These are phyloP conservation scores for Trematocara stigmaticum DNA, from an alignment of 2,113 vertebrate species.

Conservation along the genomic window DNA sequence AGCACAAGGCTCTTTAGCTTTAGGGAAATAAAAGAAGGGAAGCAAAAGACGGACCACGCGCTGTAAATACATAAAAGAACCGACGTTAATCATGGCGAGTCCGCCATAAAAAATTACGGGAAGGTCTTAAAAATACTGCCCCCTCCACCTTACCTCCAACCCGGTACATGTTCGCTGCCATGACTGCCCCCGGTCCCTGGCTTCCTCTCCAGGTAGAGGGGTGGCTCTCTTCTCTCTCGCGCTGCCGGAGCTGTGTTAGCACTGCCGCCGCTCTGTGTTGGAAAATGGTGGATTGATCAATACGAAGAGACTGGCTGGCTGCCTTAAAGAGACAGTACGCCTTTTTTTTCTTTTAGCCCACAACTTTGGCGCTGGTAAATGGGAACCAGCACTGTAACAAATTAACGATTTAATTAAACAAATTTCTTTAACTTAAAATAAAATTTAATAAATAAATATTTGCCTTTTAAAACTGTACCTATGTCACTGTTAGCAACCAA, in stretches of 20 bases:
- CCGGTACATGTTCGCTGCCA: slow-evolving; percentile 87
- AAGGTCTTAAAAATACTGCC: neutral
- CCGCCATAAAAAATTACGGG: slow-evolving; percentile 5
- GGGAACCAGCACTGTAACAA: too few relatives aligned
- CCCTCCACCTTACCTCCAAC: slow-evolving; percentile 77
- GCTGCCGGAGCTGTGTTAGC: slow-evolving; percentile 63
- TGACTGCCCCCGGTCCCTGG: slow-evolving; percentile 76
- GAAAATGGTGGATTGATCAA: slow-evolving; percentile 86
- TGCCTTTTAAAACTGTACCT: neutral
- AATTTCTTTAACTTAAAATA: neutral
- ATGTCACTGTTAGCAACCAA: neutral
- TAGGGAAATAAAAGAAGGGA: slow-evolving; percentile 67
- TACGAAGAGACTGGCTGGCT: slow-evolving; percentile 70
- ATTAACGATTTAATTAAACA: neutral
- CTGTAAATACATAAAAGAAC: slow-evolving; percentile 37
- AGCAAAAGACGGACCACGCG: slow-evolving; percentile 55
- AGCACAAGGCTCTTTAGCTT: slow-evolving; percentile 67
- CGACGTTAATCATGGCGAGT: slow-evolving; percentile 25
- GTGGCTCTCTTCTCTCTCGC: slow-evolving; percentile 51
- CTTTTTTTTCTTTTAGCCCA: neutral
- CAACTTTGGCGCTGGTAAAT: neutral
- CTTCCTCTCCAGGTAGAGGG: slow-evolving; percentile 76
- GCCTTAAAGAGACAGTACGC: slow-evolving; percentile 78
- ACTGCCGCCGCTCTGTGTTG: slow-evolving; percentile 76
- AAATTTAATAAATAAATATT: neutral